A percentile compares a stretch with the other conserved stretches of the same genome.
Conservation (phyloP, 2,797 vertebrate genomes). For the Coregonus ussuriensis region DNA sequence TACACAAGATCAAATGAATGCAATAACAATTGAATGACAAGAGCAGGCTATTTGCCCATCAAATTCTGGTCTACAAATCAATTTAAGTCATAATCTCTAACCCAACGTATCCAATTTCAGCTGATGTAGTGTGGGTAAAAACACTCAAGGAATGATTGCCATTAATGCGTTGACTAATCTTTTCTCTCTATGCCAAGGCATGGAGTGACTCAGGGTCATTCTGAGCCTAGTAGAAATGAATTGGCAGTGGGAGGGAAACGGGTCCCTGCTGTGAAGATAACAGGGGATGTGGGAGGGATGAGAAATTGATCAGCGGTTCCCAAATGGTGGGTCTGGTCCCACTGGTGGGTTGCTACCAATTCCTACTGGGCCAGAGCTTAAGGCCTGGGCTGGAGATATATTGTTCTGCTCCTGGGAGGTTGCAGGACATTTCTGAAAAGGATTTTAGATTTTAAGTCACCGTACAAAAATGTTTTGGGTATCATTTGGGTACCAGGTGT, state of each 20-base stretch:
- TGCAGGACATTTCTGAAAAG: not conserved
- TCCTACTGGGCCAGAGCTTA: conserved; percentile 4
- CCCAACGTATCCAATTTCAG: not conserved
- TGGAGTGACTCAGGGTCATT: conserved; percentile 38
- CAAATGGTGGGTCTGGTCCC: not conserved
- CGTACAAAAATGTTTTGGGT: not conserved
- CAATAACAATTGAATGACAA: not conserved
- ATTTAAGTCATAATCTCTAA: not conserved
- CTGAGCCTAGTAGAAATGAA: not conserved
- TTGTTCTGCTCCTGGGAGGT: not conserved
- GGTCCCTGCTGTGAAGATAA: conserved; percentile 30
- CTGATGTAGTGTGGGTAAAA: conserved; percentile 23
- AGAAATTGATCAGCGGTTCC: not conserved
- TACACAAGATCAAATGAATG: not conserved
- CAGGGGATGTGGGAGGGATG: conserved; percentile 6
- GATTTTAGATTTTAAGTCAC: not conserved
- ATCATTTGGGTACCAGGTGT: not conserved
- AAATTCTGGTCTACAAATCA: not conserved
- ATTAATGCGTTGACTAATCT: conserved; percentile 44
- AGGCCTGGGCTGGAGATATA: not conserved
- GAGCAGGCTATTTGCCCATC: not conserved
- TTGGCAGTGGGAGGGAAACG: conserved; percentile 1
- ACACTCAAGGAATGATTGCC: conserved; percentile 34
- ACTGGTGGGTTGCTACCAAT: not conserved
- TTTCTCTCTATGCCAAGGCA: conserved; percentile 34